phyloP scores from a whole-genome alignment of 2,888 invertebrate species.

The Protophormia terraenovae region DNA sequence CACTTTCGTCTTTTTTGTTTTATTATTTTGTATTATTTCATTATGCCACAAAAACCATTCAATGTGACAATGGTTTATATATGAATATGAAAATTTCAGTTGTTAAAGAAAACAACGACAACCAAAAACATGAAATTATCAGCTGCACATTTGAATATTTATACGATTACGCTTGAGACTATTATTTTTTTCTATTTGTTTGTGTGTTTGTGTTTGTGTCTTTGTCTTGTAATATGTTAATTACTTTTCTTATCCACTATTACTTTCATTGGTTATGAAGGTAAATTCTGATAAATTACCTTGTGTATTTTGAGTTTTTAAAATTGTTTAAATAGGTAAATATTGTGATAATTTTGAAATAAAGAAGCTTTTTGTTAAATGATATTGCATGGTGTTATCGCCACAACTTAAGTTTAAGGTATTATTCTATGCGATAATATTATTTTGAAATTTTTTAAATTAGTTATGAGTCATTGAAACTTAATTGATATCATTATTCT shows the following conservation, averaged over 20 bases:
- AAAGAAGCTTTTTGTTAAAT: slow-evolving; percentile 31
- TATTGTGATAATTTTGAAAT: slow-evolving; percentile 44
- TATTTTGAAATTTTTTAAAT: no score
- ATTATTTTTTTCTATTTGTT: no score
- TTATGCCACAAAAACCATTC: slow-evolving; percentile 46
- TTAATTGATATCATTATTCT: no score
- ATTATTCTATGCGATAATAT: no score
- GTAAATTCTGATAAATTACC: slow-evolving; percentile 50
- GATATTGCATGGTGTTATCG: slow-evolving; percentile 1
- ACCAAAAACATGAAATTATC: slow-evolving; percentile 56
- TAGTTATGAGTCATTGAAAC: no score
- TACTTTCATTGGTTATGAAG: slow-evolving; percentile 57
- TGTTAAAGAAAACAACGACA: not conserved
- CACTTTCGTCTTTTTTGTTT: slow-evolving; percentile 70
- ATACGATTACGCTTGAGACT: slow-evolving; percentile 28
- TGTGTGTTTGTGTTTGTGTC: not conserved
- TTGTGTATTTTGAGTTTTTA: not conserved
- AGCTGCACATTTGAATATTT: slow-evolving; percentile 64
- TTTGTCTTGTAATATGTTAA: slow-evolving; percentile 55
- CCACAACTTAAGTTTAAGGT: not conserved
- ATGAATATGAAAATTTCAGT: slow-evolving; percentile 27
- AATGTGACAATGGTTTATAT: slow-evolving; percentile 57
- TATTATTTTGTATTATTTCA: slow-evolving; percentile 32
- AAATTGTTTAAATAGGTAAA: slow-evolving; percentile 25
- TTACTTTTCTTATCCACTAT: slow-evolving; percentile 61